Evolutionary conservation across 30 jellyfish, hydroid and myxozoan genomes (phyloP).

Genomic region (Aurelia aurita complex sp. Pacific): DNA sequence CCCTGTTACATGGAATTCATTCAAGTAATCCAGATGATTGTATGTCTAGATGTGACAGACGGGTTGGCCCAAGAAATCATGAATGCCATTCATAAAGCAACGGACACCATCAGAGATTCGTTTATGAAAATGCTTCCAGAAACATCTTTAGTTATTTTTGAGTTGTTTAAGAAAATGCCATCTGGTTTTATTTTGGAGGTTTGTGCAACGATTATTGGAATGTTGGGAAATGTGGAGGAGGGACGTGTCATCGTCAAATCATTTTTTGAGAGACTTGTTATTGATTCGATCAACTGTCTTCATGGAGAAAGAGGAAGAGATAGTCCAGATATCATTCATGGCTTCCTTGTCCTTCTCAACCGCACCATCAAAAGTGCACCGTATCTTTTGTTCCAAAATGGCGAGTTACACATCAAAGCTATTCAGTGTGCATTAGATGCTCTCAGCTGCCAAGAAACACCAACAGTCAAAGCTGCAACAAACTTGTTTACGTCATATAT

Average conservation of each 20-base stretch:
- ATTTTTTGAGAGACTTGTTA: slow-evolving; percentile 49
- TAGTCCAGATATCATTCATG: slow-evolving; percentile 74
- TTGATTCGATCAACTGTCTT: slow-evolving; percentile 25
- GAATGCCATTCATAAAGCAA: slow-evolving; percentile 66
- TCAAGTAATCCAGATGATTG: slow-evolving; percentile 11
- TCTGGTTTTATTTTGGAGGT: slow-evolving; percentile 60
- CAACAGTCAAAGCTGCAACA: slow-evolving; percentile 76
- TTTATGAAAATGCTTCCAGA: slow-evolving; percentile 56
- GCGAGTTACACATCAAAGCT: slow-evolving; percentile 50
- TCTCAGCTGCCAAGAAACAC: slow-evolving; percentile 78
- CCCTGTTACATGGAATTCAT: slow-evolving; percentile 40
- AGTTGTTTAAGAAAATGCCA: slow-evolving; percentile 43
- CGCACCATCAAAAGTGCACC: slow-evolving; percentile 83
- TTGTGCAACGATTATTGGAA: slow-evolving; percentile 74
- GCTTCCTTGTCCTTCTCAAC: slow-evolving; percentile 66
- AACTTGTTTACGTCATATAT: slow-evolving; percentile 58
- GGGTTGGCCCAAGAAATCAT: slow-evolving; percentile 55
- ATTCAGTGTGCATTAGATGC: slow-evolving; percentile 50
- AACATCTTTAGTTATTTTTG: slow-evolving; percentile 46
- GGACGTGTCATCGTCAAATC: slow-evolving; percentile 7
- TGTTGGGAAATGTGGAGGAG: slow-evolving; percentile 65
- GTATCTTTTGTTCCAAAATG: slow-evolving; percentile 19
- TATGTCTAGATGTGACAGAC: slow-evolving; percentile 22
- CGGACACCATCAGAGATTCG: slow-evolving; percentile 80
- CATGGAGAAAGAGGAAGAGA: slow-evolving; percentile 44